Base-by-base conservation (phyloP, 37 sponge, comb jelly and placozoan genomes). In the Spongilla lacustris region DNA sequence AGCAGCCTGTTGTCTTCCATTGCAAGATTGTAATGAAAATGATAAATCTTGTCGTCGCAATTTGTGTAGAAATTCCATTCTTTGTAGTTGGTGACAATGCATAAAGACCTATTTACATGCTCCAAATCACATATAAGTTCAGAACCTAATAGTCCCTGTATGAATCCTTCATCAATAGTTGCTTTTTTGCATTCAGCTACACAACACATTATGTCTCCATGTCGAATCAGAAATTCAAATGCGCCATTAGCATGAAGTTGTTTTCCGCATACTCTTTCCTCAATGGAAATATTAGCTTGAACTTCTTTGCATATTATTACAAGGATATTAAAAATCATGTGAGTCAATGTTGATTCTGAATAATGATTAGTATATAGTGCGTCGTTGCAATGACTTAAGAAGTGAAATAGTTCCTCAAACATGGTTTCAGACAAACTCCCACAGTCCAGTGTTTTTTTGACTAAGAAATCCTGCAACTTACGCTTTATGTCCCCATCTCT, bases 151-250 rank as follows among this genome's bases (percentile, higher is more conserved):
- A 58, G 58, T 58, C 58, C 58, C 11, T 58, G 58, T 58, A 58
- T 17, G 58, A 58, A 8, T 58, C 58, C 58, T 58, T 58, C 58
- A 13, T 58, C 58, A 58, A 58, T 17, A 58, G 4, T 17, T 58
- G 14, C 58, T 58, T 58, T 58, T 58, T 58, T 58, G 58, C 58
- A 58, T 58, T 58, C 58, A 58, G 58, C 11, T 58, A 58, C 58
- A 58, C 14, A 8, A 58, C 58, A 58, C 58, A 58, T 58, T 58
- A 58, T 17, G 14, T 58, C 58, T 58, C 58, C 58, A 58, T 58
- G 58, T 58, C 58, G 58, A 58, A 58, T 58, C 58, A 58, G 58
- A 58, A 58, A 58, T 58, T 58, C 58, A 58, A 58, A 58, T 58
- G 58, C 58, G 58, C 58, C 58, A 58, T 58, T 58, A 58, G 58